phyloP scores from a whole-genome alignment of 2,888 invertebrate species.

The Therioaphis trifolii region DNA sequence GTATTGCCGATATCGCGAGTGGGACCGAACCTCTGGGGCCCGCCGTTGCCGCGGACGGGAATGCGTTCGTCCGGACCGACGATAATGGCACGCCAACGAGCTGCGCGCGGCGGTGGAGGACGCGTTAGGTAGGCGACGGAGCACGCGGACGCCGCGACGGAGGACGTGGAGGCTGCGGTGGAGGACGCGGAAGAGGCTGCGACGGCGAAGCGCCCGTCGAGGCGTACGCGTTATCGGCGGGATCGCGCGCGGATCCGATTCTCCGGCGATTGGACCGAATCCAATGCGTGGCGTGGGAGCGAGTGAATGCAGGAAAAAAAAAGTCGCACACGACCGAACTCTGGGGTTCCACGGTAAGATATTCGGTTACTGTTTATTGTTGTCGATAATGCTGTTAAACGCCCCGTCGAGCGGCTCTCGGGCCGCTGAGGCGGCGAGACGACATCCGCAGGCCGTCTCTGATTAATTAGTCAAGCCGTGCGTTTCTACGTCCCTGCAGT shows the following conservation, averaged over 20 bases:
- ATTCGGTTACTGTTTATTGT: too few relatives aligned
- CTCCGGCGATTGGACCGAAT: conserved; percentile 38
- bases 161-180: too few relatives aligned
- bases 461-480: conserved; percentile 34
- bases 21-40: too few relatives aligned
- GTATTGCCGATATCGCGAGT: too few relatives aligned
- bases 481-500: neutral
- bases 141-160: too few relatives aligned
- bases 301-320: neutral
- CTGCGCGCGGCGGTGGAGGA: neutral
- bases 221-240: conserved; percentile 44
- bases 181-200: too few relatives aligned
- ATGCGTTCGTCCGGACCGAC: conserved; percentile 42
- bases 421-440: neutral
- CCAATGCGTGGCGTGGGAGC: conserved; percentile 5
- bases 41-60: too few relatives aligned
- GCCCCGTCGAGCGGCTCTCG: neutral
- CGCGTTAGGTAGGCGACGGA: too few relatives aligned
- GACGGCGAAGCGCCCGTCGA: too few relatives aligned
- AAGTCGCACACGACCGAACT: too few relatives aligned
- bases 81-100: conserved; percentile 44
- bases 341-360: too few relatives aligned
- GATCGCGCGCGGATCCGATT: conserved; percentile 42
- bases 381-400: too few relatives aligned
- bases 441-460: conserved; percentile 39